These are phyloP conservation scores for Chitala chitala DNA, from an alignment of 2,113 vertebrate species.

Conservation along the genomic window DNA sequence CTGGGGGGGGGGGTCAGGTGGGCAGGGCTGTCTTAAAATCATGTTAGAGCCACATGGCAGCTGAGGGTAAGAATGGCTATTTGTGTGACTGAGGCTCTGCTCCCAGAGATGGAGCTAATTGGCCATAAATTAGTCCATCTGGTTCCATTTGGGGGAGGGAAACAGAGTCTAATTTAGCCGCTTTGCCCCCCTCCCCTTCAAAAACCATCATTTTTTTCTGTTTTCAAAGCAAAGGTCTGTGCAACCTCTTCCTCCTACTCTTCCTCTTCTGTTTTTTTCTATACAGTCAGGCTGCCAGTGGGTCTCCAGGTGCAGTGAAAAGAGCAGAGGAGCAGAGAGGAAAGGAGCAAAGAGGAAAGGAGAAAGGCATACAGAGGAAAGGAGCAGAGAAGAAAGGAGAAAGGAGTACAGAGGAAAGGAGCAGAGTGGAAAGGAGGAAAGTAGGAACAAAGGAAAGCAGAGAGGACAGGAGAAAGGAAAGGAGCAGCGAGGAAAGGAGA, in stretches of 20 bases:
- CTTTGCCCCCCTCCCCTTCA: slow-evolving; percentile 2
- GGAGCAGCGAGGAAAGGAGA: too few species aligned
- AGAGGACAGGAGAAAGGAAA: too few species aligned
- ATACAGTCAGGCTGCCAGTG: too few species aligned
- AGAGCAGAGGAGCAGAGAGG: too few species aligned
- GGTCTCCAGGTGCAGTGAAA: too few species aligned
- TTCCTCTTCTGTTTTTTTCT: neutral
- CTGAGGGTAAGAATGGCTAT: slow-evolving; percentile 42
- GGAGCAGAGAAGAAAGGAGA: too few species aligned
- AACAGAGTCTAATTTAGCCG: neutral
- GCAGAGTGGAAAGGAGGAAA: too few species aligned
- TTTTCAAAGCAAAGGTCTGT: neutral
- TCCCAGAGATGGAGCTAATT: slow-evolving; percentile 48
- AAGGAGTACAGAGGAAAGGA: too few species aligned
- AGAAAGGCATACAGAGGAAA: too few species aligned
- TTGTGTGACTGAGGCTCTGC: slow-evolving; percentile 44
- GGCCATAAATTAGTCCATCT: slow-evolving; percentile 53
- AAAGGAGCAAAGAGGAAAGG: too few species aligned
- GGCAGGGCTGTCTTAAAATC: neutral
- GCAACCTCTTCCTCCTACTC: neutral
- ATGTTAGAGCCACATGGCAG: slow-evolving; percentile 31
- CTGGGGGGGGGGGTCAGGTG: neutral
- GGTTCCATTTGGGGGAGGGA: slow-evolving; percentile 41
- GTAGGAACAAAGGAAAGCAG: too few species aligned
- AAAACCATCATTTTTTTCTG: neutral